Evolutionary conservation across 2,888 invertebrate genomes (phyloP).

Genomic region (Leptogaster cylindrica): DNA sequence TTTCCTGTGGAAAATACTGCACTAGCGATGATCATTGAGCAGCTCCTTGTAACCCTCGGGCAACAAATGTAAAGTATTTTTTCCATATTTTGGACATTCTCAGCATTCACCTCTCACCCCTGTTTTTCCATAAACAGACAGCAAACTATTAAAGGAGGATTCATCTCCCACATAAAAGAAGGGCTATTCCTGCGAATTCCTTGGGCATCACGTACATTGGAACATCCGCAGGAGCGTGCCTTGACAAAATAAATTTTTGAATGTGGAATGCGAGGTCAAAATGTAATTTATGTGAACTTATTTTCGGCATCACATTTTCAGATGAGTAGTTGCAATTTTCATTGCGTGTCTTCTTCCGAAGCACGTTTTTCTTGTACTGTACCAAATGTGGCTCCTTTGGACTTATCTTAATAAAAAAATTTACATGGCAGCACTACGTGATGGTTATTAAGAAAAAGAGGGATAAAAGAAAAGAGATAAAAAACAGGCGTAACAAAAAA

Average conservation of each 20-base stretch:
- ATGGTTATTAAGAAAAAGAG: not conserved
- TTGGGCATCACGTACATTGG: not conserved
- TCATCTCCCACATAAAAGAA: no score
- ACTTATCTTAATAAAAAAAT: not conserved
- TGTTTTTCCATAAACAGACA: no score
- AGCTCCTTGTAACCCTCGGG: no score
- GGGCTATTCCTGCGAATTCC: no score
- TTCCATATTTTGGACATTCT: no score
- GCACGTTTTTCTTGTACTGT: not conserved
- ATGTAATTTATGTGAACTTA: constrained; percentile 13
- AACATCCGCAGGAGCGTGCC: not conserved
- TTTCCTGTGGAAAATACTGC: no score
- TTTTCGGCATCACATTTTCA: not conserved
- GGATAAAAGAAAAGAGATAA: not conserved
- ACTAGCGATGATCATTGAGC: no score
- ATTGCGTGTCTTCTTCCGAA: constrained; percentile 11
- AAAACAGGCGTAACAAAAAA: not conserved
- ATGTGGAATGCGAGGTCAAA: not conserved
- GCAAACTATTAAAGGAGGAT: no score
- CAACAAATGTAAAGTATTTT: no score
- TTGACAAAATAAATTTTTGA: not conserved
- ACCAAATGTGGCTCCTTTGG: not conserved
- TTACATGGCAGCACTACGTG: no score
- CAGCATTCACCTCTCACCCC: no score
- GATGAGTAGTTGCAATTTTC: not conserved